Base-by-base conservation (phyloP, 2,888 invertebrate genomes). In the Heliconius cydno region DNA sequence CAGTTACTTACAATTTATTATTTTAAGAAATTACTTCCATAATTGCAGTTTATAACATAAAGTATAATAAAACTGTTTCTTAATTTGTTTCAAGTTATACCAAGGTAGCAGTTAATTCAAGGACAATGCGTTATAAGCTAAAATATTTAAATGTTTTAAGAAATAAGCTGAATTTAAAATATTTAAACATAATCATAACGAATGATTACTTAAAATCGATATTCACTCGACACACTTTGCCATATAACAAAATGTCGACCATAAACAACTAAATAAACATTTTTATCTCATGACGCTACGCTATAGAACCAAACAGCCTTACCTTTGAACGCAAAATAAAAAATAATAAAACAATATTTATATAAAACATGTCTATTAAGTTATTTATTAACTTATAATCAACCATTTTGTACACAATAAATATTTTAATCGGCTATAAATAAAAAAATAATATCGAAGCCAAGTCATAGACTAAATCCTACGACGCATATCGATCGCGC, bases 401-500 rank as follows among this genome's bases (percentile, higher is more conserved):
- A 30, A 25, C 15, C 72, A 25, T 57, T 22, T 25, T 22, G 15
- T 25, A 22, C 2, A 30, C 15, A 52, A 19, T 13, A 25, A 1
- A 73, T 9, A 66, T 74, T 77, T 73, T 63, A 22, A 25, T 63
- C 34, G 5, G 3, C 19, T 63, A 71, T 13, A 60, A 65, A 52
- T n/a, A 41, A 13, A 34, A 22, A 63, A 57, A 38, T 57, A 22
- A 57, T 60, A 75, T 68, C 73, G 72, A 73, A 52, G 66, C 73
- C 12, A 79, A 19, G 72, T 76, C 84, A 86, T 84, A 83, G 83
- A 84, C 83, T 84, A 84, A 34, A 57, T 70, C 73, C n/a, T 65
- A 77, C 67, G 80, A 75, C 79, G 80, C 82, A 80, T 86, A 86
- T 86, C 85, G 86, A 86, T 86, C 86, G 84, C 81, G 79, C 79